A percentile compares a stretch with the other conserved stretches of the same genome.
phyloP scores from a whole-genome alignment of 1,140 invertebrate species.

The Dreissena polymorpha region DNA sequence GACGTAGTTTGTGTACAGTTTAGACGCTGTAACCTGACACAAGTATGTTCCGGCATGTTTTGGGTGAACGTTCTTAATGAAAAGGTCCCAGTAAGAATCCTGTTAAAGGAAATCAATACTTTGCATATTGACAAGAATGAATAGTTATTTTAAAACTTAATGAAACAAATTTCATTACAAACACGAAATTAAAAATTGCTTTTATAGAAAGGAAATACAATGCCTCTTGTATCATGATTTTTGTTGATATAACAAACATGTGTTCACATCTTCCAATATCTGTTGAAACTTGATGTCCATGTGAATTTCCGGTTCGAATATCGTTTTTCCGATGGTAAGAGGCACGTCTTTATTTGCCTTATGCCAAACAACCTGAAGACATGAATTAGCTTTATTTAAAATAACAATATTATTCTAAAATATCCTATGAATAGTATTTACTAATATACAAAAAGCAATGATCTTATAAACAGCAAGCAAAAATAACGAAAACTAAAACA shows the following conservation, averaged over 20 bases:
- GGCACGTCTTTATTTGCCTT: constrained; percentile 11
- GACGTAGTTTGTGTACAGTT: too few relatives aligned
- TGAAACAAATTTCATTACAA: background rate
- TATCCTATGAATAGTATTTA: too few relatives aligned
- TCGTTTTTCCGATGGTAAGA: constrained; percentile 30
- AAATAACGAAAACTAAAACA: too few relatives aligned
- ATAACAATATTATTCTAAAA: too few relatives aligned
- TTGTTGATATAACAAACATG: too few relatives aligned
- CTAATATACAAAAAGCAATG: too few relatives aligned
- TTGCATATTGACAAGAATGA: background rate
- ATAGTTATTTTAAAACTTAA: background rate
- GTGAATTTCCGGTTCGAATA: constrained; percentile 14
- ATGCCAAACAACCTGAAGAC: constrained; percentile 46
- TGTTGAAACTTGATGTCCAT: constrained; percentile 24
- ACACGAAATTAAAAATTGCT: background rate
- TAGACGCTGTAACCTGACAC: constrained; percentile 41
- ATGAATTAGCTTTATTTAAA: background rate
- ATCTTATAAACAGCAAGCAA: too few relatives aligned
- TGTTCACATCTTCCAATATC: constrained; percentile 24
- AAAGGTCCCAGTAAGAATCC: constrained; percentile 21
- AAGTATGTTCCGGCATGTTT: constrained; percentile 31
- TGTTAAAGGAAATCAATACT: background rate
- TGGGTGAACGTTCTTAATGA: constrained; percentile 33
- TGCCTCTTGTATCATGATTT: too few relatives aligned
- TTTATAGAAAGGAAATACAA: too few relatives aligned